These are phyloP conservation scores for Suillia variegata DNA, from an alignment of 2,888 invertebrate genomes.

Conservation along the genomic window DNA sequence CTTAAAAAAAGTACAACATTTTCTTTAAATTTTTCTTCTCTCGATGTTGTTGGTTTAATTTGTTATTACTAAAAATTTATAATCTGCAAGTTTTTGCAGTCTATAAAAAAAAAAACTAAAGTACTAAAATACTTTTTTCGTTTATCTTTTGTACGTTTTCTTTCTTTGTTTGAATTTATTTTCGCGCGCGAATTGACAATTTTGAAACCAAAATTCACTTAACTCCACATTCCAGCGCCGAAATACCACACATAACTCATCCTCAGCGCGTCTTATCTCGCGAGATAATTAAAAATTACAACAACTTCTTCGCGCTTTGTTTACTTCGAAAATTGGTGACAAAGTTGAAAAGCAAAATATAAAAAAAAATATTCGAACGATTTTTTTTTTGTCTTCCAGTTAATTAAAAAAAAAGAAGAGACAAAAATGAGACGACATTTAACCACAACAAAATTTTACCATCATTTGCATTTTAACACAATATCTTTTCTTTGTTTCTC, in stretches of 20 bases:
- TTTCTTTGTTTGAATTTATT: not conserved
- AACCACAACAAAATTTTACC: constrained; percentile 20
- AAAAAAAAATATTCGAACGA: constrained; percentile 23
- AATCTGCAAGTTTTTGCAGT: no score
- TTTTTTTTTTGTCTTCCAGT: no score
- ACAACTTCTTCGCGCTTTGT: no score
- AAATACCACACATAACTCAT: constrained; percentile 35
- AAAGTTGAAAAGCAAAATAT: no score
- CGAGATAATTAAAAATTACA: not conserved
- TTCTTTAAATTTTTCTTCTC: no score
- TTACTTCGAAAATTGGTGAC: not conserved
- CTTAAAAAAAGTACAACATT: no score
- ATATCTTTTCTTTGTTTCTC: constrained; percentile 21
- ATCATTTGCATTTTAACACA: constrained; percentile 17
- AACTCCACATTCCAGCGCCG: constrained; percentile 21
- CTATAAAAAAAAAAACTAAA: no score
- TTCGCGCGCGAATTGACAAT: not conserved
- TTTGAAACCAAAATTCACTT: no score
- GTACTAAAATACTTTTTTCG: not conserved
- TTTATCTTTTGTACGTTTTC: constrained; percentile 1
- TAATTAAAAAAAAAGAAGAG: constrained; percentile 41
- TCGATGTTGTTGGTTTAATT: no score
- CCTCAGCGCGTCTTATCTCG: not conserved
- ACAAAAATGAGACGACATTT: constrained; percentile 28
- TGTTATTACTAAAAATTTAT: no score